Evolutionary conservation across 1,140 invertebrate genomes (phyloP).

Genomic region (Helicorthomorpha holstii): DNA sequence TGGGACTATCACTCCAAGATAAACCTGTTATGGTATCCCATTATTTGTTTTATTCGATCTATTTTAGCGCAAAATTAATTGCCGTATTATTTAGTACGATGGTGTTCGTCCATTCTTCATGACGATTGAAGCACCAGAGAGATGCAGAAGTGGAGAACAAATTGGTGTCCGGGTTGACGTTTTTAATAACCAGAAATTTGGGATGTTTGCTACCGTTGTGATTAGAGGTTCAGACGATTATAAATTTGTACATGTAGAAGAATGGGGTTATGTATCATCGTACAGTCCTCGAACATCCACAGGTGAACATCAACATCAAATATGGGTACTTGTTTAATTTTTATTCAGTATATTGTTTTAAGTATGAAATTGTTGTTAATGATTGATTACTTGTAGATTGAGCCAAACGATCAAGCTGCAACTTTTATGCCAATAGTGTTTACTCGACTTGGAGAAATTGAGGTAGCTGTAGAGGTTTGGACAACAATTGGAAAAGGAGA

Average conservation of each 20-base stretch:
- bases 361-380: conserved; percentile 33
- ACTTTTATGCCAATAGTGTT: conserved; percentile 85
- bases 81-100: conserved; percentile 21
- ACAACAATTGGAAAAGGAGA: not conserved
- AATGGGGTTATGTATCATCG: conserved; percentile 33
- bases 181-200: conserved; percentile 77
- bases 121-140: conserved; percentile 30
- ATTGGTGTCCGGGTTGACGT: conserved; percentile 46
- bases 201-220: conserved; percentile 63
- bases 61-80: not conserved
- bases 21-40: not conserved
- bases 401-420: conserved; percentile 13
- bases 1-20: not conserved
- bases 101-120: conserved; percentile 37
- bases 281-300: conserved; percentile 26
- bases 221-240: conserved; percentile 30
- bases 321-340: conserved; percentile 23
- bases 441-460: conserved; percentile 54
- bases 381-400: not conserved
- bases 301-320: conserved; percentile 31
- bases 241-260: conserved; percentile 36
- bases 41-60: not conserved
- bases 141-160: conserved; percentile 37
- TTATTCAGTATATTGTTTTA: not conserved
- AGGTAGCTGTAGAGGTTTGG: conserved; percentile 33